Conservation (phyloP, 2,113 vertebrate species). For the Rhagologus leucostigma region DNA sequence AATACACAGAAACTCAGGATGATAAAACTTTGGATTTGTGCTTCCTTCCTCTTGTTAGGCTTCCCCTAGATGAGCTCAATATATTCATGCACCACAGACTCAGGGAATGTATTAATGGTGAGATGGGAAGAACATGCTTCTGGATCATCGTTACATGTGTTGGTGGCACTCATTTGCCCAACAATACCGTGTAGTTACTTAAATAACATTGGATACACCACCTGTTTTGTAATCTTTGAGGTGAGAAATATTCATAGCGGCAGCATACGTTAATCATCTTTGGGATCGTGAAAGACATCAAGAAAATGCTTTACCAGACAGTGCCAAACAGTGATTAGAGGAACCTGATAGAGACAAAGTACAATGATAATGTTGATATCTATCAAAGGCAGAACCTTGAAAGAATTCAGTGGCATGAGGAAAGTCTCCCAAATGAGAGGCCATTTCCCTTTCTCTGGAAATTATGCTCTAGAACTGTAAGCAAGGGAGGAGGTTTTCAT, state of each 20-base stretch:
- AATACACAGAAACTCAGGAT: neutral
- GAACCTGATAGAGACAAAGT: neutral
- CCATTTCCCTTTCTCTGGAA: neutral
- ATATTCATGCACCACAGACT: neutral
- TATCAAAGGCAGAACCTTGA: neutral
- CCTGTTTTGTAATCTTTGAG: neutral
- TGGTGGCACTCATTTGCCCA: neutral
- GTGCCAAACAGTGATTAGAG: neutral
- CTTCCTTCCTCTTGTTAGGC: neutral
- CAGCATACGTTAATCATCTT: neutral
- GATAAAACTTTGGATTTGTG: neutral
- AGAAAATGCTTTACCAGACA: neutral
- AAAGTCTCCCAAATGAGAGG: neutral
- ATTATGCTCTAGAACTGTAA: neutral
- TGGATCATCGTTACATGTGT: accelerated
- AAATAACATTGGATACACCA: accelerated
- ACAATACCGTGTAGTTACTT: neutral
- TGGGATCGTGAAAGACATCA: neutral
- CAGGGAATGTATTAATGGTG: neutral
- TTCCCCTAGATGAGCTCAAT: neutral
- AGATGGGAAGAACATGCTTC: neutral
- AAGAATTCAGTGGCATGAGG: neutral
- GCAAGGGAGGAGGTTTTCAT: neutral
- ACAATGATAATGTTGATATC: neutral
- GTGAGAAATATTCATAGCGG: neutral